Base-by-base conservation (phyloP, 2,113 vertebrate genomes). In the Aegithalos caudatus region DNA sequence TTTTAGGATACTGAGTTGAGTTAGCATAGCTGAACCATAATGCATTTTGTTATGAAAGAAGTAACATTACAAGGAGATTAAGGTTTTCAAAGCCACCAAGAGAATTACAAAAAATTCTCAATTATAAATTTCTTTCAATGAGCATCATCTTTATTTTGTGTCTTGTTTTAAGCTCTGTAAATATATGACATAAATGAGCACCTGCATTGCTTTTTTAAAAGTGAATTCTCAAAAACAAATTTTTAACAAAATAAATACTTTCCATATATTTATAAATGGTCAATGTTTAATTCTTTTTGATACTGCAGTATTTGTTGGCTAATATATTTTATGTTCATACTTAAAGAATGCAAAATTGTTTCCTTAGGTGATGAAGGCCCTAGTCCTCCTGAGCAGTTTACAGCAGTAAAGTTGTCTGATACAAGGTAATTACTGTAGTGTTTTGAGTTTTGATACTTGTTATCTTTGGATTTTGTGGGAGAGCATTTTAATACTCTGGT, bases 321-420 rank as follows among this genome's bases (percentile, higher is more conserved):
- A 48, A 57, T 83, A 48, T 64, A n/a, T 10, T 56, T 31, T 37
- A 23, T 42, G 3, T 67, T 90, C 1, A 4, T 57, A 17, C 11
- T 7, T 86, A 44, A 88, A 28, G 37, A 67, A 84, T 71, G n/a
- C 29, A 53, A 86, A 78, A 61, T 58, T 86, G 12, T 10, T 94
- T 69, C 53, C 54, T 35, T 90, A 99, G 99, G 98, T 74, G 98
- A 99, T 94, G 99, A 99, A 95, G 99, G 98, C 25, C 99, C 99
- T 12, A 99, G 98, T 95, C 99, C 99, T 80, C 99, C 99, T 9
- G 99, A 99, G 86, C 99, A 99, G 95, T 99, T 99, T 61, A 99
- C 99, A 42, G 99, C 99, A 29, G 97, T 99, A 79, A 99, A 99
- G 91, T 72, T 99, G 58, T 99, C 99, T n/a, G 99, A 99, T 90